phyloP scores from a whole-genome alignment of 1,140 invertebrate species.

The Formica selysi region DNA sequence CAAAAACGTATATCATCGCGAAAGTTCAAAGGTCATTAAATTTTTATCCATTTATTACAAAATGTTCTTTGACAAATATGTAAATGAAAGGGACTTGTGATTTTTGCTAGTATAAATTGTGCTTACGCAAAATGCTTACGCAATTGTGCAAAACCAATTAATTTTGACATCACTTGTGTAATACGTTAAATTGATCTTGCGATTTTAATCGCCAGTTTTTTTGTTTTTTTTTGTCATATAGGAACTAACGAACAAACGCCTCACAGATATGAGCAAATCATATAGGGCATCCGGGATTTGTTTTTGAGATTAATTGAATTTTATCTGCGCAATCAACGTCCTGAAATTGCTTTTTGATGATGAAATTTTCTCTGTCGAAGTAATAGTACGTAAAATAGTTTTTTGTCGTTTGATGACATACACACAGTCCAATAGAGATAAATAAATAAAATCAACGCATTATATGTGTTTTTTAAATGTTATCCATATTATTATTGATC shows the following conservation, averaged over 20 bases:
- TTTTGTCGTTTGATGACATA: not conserved
- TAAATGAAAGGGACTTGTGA: too few relatives aligned
- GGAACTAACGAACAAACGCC: not conserved
- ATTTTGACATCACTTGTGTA: not conserved
- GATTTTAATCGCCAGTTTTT: constrained; percentile 21
- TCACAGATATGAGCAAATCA: constrained; percentile 15
- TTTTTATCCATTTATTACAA: too few relatives aligned
- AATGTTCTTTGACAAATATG: too few relatives aligned
- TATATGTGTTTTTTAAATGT: not conserved
- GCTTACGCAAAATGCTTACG: too few relatives aligned
- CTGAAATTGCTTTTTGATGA: not conserved
- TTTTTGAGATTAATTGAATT: constrained; percentile 35
- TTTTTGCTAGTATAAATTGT: too few relatives aligned
- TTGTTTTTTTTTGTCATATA: not conserved
- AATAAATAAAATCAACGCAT: constrained; percentile 2
- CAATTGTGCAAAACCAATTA: too few relatives aligned
- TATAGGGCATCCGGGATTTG: constrained; percentile 1
- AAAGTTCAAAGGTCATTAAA: too few relatives aligned
- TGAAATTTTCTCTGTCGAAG: not conserved
- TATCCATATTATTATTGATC: not conserved
- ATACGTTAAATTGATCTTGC: not conserved
- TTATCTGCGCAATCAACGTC: not conserved
- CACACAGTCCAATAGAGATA: not conserved
- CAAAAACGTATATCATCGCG: too few relatives aligned
- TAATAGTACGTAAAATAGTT: constrained; percentile 21